These are phyloP conservation scores for Menidia beryllina DNA, from an alignment of 2,113 vertebrate genomes.

Conservation along the genomic window DNA sequence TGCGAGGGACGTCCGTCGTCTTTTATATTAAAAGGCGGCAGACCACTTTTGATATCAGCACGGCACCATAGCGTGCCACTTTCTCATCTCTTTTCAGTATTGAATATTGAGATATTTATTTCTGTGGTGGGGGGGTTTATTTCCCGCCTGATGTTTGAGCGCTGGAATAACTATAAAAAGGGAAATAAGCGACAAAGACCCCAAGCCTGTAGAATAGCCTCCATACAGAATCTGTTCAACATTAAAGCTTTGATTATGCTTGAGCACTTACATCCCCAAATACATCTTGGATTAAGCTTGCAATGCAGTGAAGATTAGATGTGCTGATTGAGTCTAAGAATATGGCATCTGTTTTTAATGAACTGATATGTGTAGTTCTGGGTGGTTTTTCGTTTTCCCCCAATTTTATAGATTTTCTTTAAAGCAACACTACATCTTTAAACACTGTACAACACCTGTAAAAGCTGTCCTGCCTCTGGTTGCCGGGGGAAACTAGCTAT, in stretches of 20 bases:
- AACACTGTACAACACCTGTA: conserved; percentile 63
- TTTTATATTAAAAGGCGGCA: conserved; percentile 75
- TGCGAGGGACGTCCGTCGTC: conserved; percentile 20
- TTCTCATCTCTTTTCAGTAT: conserved; percentile 39
- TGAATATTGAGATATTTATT: conserved; percentile 57
- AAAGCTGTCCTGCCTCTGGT: conserved; percentile 21
- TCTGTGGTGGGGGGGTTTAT: not conserved
- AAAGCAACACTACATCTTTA: conserved; percentile 90
- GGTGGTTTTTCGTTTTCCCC: not conserved
- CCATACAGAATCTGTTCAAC: not conserved
- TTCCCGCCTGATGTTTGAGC: conserved; percentile 9
- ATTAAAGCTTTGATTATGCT: not conserved
- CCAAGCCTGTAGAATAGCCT: not conserved
- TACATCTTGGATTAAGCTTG: conserved; percentile 71
- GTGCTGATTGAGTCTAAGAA: conserved; percentile 31
- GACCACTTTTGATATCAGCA: conserved; percentile 22
- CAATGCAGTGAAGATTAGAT: conserved; percentile 60
- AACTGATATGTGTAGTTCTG: conserved; percentile 57
- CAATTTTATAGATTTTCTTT: not conserved
- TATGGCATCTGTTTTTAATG: conserved; percentile 41
- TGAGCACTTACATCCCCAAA: conserved; percentile 45
- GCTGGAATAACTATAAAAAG: conserved; percentile 13
- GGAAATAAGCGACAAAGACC: conserved; percentile 13
- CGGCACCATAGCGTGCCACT: conserved; percentile 1
- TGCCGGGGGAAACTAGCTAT: not conserved